Percentiles rank a stretch among this genome's conserved stretches.
These are phyloP conservation scores for Philaethria dido DNA, from an alignment of 2,888 invertebrate species.

Conservation along the genomic window DNA sequence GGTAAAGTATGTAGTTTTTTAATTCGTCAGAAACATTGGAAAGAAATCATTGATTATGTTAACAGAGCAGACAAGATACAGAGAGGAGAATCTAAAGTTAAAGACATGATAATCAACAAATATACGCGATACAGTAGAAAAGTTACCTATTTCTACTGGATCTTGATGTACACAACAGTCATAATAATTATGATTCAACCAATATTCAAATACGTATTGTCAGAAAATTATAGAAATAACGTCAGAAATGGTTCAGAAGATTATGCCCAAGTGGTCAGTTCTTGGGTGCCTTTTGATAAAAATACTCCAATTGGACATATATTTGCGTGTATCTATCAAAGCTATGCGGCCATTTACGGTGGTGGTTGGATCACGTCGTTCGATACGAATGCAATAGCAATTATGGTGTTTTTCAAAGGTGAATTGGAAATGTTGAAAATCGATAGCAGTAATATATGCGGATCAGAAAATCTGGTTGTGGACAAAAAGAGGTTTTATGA, in stretches of 20 bases:
- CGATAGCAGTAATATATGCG: conserved; percentile 63
- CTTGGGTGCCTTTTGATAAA: conserved; percentile 75
- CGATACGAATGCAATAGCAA: conserved; percentile 70
- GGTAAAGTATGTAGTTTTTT: conserved; percentile 65
- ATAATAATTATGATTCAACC: conserved; percentile 64
- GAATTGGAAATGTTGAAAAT: conserved; percentile 65
- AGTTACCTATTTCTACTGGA: conserved; percentile 68
- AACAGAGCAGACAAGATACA: conserved; percentile 61
- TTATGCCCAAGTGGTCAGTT: conserved; percentile 68
- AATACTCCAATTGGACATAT: conserved; percentile 59
- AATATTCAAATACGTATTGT: conserved; percentile 59
- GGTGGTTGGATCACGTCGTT: conserved; percentile 75
- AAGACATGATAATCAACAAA: conserved; percentile 53
- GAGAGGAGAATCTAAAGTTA: conserved; percentile 49
- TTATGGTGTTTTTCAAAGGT: conserved; percentile 72
- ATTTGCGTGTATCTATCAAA: conserved; percentile 60
- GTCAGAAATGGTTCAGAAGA: conserved; percentile 60
- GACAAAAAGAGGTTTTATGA: conserved; percentile 46
- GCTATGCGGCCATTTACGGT: conserved; percentile 68
- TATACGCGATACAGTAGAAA: conserved; percentile 68
- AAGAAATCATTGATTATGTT: conserved; percentile 64
- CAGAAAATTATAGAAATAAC: conserved; percentile 57
- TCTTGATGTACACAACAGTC: conserved; percentile 68
- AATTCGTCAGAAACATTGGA: conserved; percentile 66
- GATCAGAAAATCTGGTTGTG: conserved; percentile 43